These are phyloP conservation scores for Diplazon laetatorius DNA, from an alignment of 2,888 invertebrate species.

Conservation along the genomic window DNA sequence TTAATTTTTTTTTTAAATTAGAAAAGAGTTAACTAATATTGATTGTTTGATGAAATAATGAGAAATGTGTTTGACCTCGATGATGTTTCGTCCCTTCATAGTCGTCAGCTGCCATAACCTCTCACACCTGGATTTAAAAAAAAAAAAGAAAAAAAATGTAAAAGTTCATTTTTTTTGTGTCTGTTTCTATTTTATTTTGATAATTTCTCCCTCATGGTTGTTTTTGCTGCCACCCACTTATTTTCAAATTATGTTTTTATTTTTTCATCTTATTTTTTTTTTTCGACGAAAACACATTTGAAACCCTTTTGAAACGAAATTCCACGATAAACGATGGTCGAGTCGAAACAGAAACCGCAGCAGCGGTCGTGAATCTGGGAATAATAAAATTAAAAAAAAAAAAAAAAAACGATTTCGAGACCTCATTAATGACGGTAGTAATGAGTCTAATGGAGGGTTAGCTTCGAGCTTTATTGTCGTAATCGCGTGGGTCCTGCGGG, in stretches of 20 bases:
- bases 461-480: conserved; percentile 39
- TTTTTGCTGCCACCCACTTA: not conserved
- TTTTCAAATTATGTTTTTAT: not conserved
- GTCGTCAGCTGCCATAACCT: not conserved
- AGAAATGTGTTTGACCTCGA: not conserved
- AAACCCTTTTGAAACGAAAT: not conserved
- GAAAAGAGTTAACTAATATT: no score
- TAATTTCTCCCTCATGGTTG: not conserved
- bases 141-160: not conserved
- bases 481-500: conserved; percentile 23
- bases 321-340: conserved; percentile 9
- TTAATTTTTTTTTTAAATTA: no score
- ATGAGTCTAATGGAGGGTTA: conserved; percentile 54
- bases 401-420: conserved; percentile 37
- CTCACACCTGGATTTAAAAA: no score
- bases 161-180: not conserved
- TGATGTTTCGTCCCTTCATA: not conserved
- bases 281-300: not conserved
- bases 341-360: no score
- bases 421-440: conserved; percentile 60
- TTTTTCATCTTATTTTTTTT: no score
- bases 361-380: conserved; percentile 40
- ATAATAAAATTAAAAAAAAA: conserved; percentile 58
- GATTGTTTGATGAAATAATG: no score
- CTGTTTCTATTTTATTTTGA: not conserved